Base-by-base conservation (phyloP, 2,888 invertebrate genomes). In the Pseudococcus jackbeardsleyi region DNA sequence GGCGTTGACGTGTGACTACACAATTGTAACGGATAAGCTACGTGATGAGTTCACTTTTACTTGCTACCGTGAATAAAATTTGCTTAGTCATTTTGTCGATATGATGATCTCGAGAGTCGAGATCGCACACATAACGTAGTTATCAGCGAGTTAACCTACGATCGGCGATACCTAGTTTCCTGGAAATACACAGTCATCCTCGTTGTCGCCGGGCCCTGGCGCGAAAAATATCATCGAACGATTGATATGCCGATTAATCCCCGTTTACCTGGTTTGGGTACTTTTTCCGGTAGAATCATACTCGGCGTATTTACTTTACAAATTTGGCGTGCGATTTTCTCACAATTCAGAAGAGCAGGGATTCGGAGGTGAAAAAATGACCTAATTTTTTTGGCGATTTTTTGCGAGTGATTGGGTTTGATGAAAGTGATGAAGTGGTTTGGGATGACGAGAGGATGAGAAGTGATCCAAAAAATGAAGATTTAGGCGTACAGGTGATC, bases 71-170 rank as follows among this genome's bases (percentile, higher is more conserved):
- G 26, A 72, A 72, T 33, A 33, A 72, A 72, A 72, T 22, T 72
- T 17, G 72, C 72, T 72, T 72, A 72, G 72, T 72, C 72, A 72
- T 72, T 72, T 46, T 19, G 19, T 59, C 59, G 59, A 59, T 59
- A 59, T 59, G 59, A 59, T 59, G 19, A 59, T 59, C 59, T 59
- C 59, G 59, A 59, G 19, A 59, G 26, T 33, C 26, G 26, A 33
- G 26, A 33, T 33, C 26, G 26, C 1, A 33, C 26, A 33, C 26
- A 33, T 33, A 33, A 33, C 26, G 26, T 59, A 19, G 59, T 19
- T 19, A 59, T 59, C 19, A 59, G 26, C 59, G 19, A 19, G n/a
- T 19, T 59, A 59, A 19, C 59, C 59, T 19, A 3, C 26, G 26
- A 33, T 2, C 26, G 26, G 59, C 19, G 19, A 8, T 59, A 59